Evolutionary conservation across 2,888 invertebrate species (phyloP), one percentile per base, ranked within the genome.

Genomic region (Operophtera brumata): DNA sequence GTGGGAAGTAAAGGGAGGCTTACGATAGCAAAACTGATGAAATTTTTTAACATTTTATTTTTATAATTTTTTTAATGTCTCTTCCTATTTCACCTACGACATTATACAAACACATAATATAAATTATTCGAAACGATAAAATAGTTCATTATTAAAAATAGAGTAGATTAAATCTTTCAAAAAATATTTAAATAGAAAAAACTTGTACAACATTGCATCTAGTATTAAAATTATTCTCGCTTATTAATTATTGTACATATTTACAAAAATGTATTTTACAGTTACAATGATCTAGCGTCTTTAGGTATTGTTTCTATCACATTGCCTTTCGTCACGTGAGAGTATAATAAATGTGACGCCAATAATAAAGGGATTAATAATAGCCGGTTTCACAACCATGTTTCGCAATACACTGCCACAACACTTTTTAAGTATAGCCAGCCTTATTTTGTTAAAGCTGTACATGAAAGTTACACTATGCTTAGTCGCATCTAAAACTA

Each of bases 271-370:
- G 85, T 86, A 86, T 82, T 83, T 84, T 85, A 88, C 88, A 90
- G 83, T 87, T 87, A 89, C 88, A 89, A 89, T 87, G 88, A 86
- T 86, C 85, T 88, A 88, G 87, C 88, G 79, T 88, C 86, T 87
- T 84, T 85, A 88, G 87, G 87, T 88, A 88, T 86, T 86, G 75
- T 83, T 79, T 88, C 84, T 89, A 90, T 89, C 89, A 89, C 89
- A 89, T 85, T 85, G 84, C 78, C 73, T 78, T 70, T 71, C 69
- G 65, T 56, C 60, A 53, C 49, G 56, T 56, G 56, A 63, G 34
- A 48, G 42, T 50, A 43, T n/a, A n/a, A n/a, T 49, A 44, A 26
- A 53, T 42, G 46, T 55, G 39, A 55, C 55, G 43, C 47, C 37
- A 47, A 43, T 55, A 59, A 64, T 59, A 26, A 55, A 57, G 54